These are phyloP conservation scores for Distichodus sexfasciatus DNA, from an alignment of 2,797 vertebrate species.

Conservation along the genomic window DNA sequence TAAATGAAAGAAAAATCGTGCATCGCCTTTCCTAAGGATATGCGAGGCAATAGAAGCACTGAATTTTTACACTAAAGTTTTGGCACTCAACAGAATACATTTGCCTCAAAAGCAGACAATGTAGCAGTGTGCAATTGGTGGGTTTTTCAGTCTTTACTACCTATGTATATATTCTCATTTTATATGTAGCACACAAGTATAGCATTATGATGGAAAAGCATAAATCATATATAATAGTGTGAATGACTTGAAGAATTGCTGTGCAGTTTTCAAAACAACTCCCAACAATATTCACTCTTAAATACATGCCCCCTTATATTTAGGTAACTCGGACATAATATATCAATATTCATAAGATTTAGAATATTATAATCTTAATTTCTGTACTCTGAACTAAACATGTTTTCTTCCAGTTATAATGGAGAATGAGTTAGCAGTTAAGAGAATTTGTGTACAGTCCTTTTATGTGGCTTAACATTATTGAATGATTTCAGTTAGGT, in stretches of 20 bases:
- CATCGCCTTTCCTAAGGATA: conserved; percentile 70
- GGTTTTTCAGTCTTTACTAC: conserved; percentile 68
- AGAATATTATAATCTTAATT: conserved; percentile 10
- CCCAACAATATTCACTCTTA: conserved; percentile 60
- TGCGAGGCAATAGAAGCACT: conserved; percentile 87
- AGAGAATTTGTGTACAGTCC: conserved; percentile 36
- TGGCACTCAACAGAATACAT: conserved; percentile 86
- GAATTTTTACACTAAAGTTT: conserved; percentile 94
- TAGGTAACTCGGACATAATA: conserved; percentile 4
- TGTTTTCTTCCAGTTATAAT: not conserved
- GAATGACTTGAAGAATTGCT: conserved; percentile 78
- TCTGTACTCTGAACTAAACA: conserved; percentile 5
- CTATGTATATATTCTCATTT: conserved; percentile 69
- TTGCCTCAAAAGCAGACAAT: conserved; percentile 95
- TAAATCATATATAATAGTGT: conserved; percentile 56
- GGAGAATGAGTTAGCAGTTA: conserved; percentile 50
- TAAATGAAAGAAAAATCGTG: conserved; percentile 67
- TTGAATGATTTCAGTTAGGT: conserved; percentile 63
- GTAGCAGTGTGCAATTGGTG: conserved; percentile 97
- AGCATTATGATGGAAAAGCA: conserved; percentile 62
- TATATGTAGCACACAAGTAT: conserved; percentile 80
- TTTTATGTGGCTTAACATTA: conserved; percentile 59
- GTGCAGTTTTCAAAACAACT: conserved; percentile 73
- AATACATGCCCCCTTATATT: not conserved
- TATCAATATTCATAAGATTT: conserved; percentile 62